Base-by-base conservation (phyloP, 2,888 invertebrate species). In the Ophonus ardosiacus region DNA sequence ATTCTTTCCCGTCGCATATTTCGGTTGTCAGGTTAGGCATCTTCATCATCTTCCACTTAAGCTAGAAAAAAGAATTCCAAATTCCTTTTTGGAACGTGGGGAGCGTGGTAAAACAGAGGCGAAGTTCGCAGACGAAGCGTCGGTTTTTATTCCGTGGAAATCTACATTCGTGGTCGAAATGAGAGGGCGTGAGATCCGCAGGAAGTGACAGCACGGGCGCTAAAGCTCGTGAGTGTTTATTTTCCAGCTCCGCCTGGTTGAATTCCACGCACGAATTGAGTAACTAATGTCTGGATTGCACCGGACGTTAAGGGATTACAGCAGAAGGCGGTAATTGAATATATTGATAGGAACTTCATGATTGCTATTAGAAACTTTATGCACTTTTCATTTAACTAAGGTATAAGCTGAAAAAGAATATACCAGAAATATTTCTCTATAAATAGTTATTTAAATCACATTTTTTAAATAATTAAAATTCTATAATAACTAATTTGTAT, bases 241-340 rank as follows among this genome's bases (percentile, higher is more conserved):
- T 81, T 81, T 63, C 61, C 79, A 0, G 38, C 24, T 38, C 24
- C 63, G 61, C 63, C 68, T 51, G n/a, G 40, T 15, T 61, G 63
- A 38, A 82, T 83, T 83, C 83, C 13, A 43, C 57, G 56, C 83
- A 83, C 59, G 83, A 83, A 68, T 71, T 43, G 40, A 24, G 56
- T 31, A 83, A 74, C 74, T 74, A 56, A 83, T 74, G 83, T 71
- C 51, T 71, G 24, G 65, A 17, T 56, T 57, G 71, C 24, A 24
- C 68, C 61, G 81, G 81, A 81, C 81, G 56, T n/a, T 17, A 31
- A 10, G 31, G 63, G 63, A 63, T 63, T 63, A 63, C n/a, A 38
- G 24, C 38, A 15, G 18, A 18, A 38, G 71, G 43, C 40, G 71
- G 15, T 74, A 74, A 74, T 43, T 40, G 71, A 43, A 43, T 40